A percentile compares a stretch with the other conserved stretches of the same genome.
These are phyloP conservation scores for Lagodon rhomboides DNA, from an alignment of 2,797 vertebrate genomes.

Conservation along the genomic window DNA sequence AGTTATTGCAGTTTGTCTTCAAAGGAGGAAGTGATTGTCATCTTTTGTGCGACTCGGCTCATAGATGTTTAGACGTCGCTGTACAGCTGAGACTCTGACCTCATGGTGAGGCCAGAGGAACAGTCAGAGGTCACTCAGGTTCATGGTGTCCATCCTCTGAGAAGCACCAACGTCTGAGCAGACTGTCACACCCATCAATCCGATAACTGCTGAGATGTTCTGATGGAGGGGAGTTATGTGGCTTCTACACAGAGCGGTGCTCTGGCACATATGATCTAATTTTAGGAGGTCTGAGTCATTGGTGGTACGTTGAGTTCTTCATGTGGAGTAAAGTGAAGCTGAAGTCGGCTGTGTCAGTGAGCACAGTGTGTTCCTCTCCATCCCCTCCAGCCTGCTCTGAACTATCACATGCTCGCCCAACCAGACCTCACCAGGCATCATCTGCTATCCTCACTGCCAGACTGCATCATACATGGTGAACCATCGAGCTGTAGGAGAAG, in stretches of 20 bases:
- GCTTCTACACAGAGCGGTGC: not conserved
- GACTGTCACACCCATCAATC: not conserved
- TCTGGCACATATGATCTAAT: not conserved
- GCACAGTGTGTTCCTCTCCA: not conserved
- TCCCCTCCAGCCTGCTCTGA: constrained; percentile 6
- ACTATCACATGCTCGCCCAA: not conserved
- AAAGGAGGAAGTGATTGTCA: too few relatives aligned
- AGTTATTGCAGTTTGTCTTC: too few relatives aligned
- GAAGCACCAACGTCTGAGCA: not conserved
- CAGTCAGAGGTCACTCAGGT: not conserved
- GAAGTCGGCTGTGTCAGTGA: constrained; percentile 1
- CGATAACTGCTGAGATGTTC: not conserved
- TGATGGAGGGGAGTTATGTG: not conserved
- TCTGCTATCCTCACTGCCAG: not conserved
- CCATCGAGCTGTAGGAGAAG: not conserved
- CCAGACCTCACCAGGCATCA: not conserved
- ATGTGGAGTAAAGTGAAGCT: not conserved
- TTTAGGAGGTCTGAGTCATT: not conserved
- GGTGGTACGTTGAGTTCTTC: not conserved
- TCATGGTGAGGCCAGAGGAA: not conserved
- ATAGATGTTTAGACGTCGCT: not conserved
- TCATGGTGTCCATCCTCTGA: not conserved
- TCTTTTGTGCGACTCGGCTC: not conserved
- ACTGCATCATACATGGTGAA: not conserved
- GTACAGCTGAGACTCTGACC: not conserved